A percentile compares a stretch with the other conserved stretches of the same genome.
Evolutionary conservation across 2,113 vertebrate genomes (phyloP).

Genomic region (Stomatorhinus ivindoensis): DNA sequence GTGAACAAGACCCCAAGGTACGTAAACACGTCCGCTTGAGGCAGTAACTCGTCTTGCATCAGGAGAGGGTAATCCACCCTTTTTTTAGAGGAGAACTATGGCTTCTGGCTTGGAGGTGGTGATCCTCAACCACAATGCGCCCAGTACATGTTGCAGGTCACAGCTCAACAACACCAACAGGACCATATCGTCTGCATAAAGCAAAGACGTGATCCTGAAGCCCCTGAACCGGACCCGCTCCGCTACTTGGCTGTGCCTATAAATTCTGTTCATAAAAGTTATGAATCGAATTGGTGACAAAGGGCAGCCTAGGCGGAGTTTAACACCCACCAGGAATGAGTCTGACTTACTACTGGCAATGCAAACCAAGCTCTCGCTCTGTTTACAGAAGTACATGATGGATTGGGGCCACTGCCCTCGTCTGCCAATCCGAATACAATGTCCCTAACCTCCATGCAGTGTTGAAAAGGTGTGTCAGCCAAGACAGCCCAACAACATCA

Average conservation of each 20-base stretch:
- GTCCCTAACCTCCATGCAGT: background rate
- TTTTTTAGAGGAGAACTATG: background rate
- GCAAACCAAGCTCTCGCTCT: background rate
- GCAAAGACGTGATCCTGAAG: too few species aligned
- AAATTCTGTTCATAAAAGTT: background rate
- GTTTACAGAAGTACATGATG: background rate
- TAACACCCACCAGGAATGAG: background rate
- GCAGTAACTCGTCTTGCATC: background rate
- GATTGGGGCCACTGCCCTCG: background rate
- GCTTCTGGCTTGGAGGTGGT: background rate
- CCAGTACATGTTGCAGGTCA: background rate
- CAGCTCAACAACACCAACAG: background rate
- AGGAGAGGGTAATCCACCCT: background rate
- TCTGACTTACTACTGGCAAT: background rate
- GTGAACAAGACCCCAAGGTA: background rate
- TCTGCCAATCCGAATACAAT: background rate
- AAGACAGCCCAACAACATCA: background rate
- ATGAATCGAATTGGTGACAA: background rate
- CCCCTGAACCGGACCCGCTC: too few species aligned
- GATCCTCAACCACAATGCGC: background rate
- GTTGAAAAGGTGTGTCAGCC: background rate
- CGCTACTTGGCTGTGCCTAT: too few species aligned
- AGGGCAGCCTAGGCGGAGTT: background rate
- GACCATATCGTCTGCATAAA: background rate
- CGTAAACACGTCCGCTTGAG: background rate